These are phyloP conservation scores for Drosophila willistoni DNA, from an alignment of 1,140 invertebrate genomes.

Conservation along the genomic window DNA sequence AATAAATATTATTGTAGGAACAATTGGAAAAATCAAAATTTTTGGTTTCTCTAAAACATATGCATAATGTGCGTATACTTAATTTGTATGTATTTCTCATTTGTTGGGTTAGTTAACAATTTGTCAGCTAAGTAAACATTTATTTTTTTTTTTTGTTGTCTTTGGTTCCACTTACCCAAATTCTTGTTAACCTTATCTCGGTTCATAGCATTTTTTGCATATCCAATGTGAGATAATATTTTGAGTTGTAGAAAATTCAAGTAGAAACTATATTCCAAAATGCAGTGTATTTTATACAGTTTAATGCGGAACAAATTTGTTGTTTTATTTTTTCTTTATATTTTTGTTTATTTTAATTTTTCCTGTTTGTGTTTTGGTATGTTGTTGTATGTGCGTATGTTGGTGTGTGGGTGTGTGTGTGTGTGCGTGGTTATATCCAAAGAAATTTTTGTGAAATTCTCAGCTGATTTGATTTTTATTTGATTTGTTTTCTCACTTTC, in stretches of 20 bases:
- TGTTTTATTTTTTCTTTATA: background rate
- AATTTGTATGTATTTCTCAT: background rate
- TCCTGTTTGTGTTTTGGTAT: conserved; percentile 16
- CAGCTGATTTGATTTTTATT: conserved; percentile 3
- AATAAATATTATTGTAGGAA: no score
- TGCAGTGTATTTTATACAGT: conserved; percentile 36
- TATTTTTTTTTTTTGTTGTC: background rate
- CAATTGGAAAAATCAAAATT: background rate
- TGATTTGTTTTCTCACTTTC: conserved; percentile 1
- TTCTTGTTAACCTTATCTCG: conserved; percentile 5
- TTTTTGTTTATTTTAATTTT: conserved; percentile 24
- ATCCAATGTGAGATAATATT: background rate
- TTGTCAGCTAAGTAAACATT: conserved; percentile 1
- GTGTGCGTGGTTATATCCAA: background rate
- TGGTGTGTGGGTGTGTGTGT: background rate
- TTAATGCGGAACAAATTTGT: conserved; percentile 51
- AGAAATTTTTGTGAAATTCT: conserved; percentile 2
- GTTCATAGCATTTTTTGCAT: background rate
- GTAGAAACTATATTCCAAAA: conserved; percentile 12
- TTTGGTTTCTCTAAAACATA: background rate
- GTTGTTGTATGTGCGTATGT: conserved; percentile 14
- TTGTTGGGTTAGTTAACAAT: conserved; percentile 1
- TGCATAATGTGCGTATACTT: background rate
- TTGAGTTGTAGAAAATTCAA: conserved; percentile 2
- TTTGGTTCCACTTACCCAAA: background rate